Base-by-base conservation (phyloP, 2,888 invertebrate species). In the Ellobium chinense region DNA sequence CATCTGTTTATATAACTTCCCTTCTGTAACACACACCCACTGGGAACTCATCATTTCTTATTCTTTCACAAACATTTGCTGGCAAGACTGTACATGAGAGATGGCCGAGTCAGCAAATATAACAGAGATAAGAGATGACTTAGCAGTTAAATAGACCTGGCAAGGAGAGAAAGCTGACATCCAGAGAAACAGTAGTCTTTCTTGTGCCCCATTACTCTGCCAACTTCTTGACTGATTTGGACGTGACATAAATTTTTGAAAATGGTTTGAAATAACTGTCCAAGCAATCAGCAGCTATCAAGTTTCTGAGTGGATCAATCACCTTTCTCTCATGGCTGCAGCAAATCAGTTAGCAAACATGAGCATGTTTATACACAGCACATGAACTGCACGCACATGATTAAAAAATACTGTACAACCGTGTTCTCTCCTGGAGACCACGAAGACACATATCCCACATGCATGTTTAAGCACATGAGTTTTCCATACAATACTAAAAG, bases 61-160 rank as follows among this genome's bases (percentile, higher is more conserved):
- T n/a, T n/a, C n/a, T n/a, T n/a, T n/a, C n/a, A n/a, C n/a, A n/a
- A 68, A 68, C 14, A 68, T 39, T 24, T 39, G 24, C 66, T 68
- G 39, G 66, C 39, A 68, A 24, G 31, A 24, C 14, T 39, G 18
- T 39, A 39, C 24, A 39, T 12, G 24, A 39, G 24, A 68, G 39
- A 39, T 27, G 29, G 39, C 21, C 24, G 24, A 7, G 29, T 68
- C 66, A 68, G 39, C 37, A 27, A 29, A 68, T 3, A 68, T 2
- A 24, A 21, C 3, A 65, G n/a, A 68, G 2, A 68, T 14, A 2
- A 21, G n/a, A 7, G 1, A 1, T 5, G 12, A 62, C 12, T 18
- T 14, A 29, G 4, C 14, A 27, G 24, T 27, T 4, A 4, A 36
- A 12, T n/a, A 37, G 9, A 1, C 46, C 66, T 68, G 39, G 18